Evolutionary conservation across 2,888 invertebrate genomes (phyloP), one percentile per base, ranked within the genome.

Genomic region (Macrophya annulata): DNA sequence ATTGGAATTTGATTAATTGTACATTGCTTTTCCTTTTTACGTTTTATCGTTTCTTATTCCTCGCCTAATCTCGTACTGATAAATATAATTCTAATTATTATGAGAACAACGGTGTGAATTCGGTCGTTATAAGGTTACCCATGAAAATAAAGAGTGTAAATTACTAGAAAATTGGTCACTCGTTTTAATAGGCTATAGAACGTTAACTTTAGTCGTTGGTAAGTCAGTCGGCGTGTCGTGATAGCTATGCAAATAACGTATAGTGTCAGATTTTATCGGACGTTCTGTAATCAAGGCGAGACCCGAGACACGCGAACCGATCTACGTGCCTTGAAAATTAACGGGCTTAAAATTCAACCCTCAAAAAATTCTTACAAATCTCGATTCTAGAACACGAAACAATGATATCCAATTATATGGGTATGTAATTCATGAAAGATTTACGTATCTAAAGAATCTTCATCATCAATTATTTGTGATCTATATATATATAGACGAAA

Each of bases 261-360:
- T 4, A 83, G 83, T 83, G 68, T 83, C 68, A 83, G 83, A 83
- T 83, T 21, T 15, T 76, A 84, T 40, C 72, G 65, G 51, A 65
- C 51, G 68, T 43, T 84, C 74, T 84, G 85, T 85, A 85, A 85
- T 85, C 85, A 85, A 85, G 83, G 71, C 85, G 84, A 72, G 59
- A 65, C 83, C 76, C 72, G 55, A 76, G 85, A 82, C 85, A 85
- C 85, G 85, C 82, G 72, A 84, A 51, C 76, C 81, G 59, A 59
- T 62, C 59, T 59, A 62, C 21, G n/a, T 62, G 51, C 77, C 31
- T 55, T 31, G n/a, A 17, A 51, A 37, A 37, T 77, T 51, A 77
- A 55, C 10, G 55, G 25, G 55, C 37, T 77, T 0, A 37, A 37
- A 55, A 55, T 77, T 17, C 31, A 77, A 15, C 37, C 51, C 55